phyloP scores from a whole-genome alignment of 2,888 invertebrate genomes.

The Pachydiplax longipennis region DNA sequence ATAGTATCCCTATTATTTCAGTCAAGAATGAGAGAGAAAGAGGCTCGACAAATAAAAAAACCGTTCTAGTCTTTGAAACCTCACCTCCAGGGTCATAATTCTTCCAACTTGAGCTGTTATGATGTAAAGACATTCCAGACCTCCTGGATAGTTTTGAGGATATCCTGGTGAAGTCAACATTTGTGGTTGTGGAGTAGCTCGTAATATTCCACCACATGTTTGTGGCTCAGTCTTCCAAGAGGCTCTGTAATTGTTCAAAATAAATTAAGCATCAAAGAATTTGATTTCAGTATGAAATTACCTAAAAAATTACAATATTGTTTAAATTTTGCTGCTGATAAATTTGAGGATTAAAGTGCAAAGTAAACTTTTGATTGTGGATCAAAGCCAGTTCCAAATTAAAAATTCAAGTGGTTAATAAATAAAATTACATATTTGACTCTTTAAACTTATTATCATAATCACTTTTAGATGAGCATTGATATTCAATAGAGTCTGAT shows the following conservation, averaged over 20 bases:
- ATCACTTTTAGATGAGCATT: too few relatives aligned
- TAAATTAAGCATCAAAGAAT: not conserved
- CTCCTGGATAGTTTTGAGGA: conserved; percentile 92
- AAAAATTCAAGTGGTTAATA: too few relatives aligned
- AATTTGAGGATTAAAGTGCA: too few relatives aligned
- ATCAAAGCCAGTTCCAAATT: too few relatives aligned
- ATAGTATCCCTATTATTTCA: not conserved
- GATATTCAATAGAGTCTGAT: too few relatives aligned
- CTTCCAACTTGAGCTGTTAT: conserved; percentile 89
- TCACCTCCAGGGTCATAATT: conserved; percentile 87
- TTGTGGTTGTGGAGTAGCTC: conserved; percentile 89
- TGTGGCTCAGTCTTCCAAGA: conserved; percentile 96
- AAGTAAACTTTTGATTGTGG: too few relatives aligned
- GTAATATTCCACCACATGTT: conserved; percentile 85
- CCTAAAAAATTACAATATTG: not conserved
- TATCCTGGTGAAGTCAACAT: conserved; percentile 89
- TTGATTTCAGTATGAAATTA: not conserved
- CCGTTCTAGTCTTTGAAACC: not conserved
- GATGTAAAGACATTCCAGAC: conserved; percentile 93
- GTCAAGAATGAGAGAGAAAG: not conserved
- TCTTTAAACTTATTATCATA: too few relatives aligned
- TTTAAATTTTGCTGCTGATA: not conserved
- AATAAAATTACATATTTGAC: too few relatives aligned
- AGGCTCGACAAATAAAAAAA: not conserved
- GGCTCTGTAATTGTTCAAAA: conserved; percentile 64